Evolutionary conservation across 30 jellyfish, hydroid and myxozoan genomes (phyloP), one percentile per base, ranked within the genome.

Genomic region (Hydractinia symbiolongicarpus): DNA sequence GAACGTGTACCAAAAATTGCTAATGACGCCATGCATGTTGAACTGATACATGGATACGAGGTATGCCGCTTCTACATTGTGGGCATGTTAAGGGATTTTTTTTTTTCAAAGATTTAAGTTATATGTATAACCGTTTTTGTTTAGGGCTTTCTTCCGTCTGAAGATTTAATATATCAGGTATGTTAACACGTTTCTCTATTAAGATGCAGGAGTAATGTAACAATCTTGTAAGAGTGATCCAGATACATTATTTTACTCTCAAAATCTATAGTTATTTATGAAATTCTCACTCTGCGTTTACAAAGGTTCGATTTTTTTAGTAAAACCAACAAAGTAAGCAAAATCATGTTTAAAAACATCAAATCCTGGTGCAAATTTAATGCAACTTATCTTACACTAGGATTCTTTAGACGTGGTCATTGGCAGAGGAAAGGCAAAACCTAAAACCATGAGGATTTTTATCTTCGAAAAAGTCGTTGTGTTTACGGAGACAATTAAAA

Each of bases 1-100:
- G 95, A 90, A 72, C 67, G 88, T 79, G 93, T 90, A 8, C 97
- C 97, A 1, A 82, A 90, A 71, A 80, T 62, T 55, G 97, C 94
- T 9, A 90, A 90, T 76, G 95, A 90, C 57, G 83, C 84, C 66
- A 85, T 90, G 95, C 86, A 90, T 68, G 81, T 90, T 56, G 97
- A 93, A 5, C 80, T 90, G 89, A 90, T 90, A 17, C 71, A 64
- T 13, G 88, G 86, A 64, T 80, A 67, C 53, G 66, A 66, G 86
- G 62, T 50, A 9, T 60, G 17, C n/a, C 1, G 17, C 3, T 60
- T 60, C n/a, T 60, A 60, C 70, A 60, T 60, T 60, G 16, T 60
- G n/a, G 70, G 3, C 17, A n/a, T 13, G 78, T 19, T 1, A 68
- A 19, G 52, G 44, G 2, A 30, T 30, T 30, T 0, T 30, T 30